Evolutionary conservation across 2,113 vertebrate species (phyloP).

Genomic region (Myiopsitta monachus): DNA sequence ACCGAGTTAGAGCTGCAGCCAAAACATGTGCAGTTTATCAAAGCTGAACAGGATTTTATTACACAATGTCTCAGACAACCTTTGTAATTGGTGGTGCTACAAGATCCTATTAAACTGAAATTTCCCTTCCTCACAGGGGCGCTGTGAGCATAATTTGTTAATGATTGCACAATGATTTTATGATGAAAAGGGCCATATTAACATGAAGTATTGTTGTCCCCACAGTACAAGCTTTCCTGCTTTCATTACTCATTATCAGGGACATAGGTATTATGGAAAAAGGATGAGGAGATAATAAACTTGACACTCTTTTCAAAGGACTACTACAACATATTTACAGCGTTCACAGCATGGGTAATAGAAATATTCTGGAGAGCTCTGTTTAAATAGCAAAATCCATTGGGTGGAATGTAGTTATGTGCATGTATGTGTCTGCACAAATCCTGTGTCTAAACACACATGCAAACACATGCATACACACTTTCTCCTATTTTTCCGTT

Average conservation of each 20-base stretch:
- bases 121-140: constrained; percentile 58
- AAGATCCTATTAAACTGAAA: not conserved
- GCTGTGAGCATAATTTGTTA: constrained; percentile 54
- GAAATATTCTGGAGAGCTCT: not conserved
- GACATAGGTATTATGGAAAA: constrained; percentile 12
- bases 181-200: constrained; percentile 23
- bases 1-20: not conserved
- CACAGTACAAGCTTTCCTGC: constrained; percentile 2
- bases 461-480: not conserved
- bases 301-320: constrained; percentile 30
- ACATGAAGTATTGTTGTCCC: constrained; percentile 12
- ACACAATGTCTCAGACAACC: not conserved
- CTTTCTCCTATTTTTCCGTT: not conserved
- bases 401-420: not conserved
- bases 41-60: not conserved
- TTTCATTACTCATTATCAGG: constrained; percentile 46
- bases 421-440: not conserved
- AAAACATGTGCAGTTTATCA: not conserved
- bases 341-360: not conserved
- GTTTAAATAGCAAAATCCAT: not conserved
- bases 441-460: not conserved
- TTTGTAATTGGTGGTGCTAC: not conserved
- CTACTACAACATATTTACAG: not conserved
- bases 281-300: constrained; percentile 41
- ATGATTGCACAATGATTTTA: constrained; percentile 25